A percentile compares a stretch with the other conserved stretches of the same genome.
Conservation (phyloP, 2,888 invertebrate species). For the Eutolmus rufibarbis region DNA sequence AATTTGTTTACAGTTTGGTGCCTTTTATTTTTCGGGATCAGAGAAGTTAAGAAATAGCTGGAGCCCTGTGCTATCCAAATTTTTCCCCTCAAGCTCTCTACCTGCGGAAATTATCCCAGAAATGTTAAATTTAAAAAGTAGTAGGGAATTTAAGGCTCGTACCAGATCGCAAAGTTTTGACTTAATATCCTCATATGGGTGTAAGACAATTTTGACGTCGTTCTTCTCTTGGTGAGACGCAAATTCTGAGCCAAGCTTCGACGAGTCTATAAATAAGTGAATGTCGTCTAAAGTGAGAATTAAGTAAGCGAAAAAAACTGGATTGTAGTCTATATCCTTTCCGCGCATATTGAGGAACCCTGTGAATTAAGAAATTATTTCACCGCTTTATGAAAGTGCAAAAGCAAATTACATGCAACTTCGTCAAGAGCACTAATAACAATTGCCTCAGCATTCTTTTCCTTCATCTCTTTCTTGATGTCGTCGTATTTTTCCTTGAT, state of each 20-base stretch:
- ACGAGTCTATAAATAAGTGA: conserved; percentile 70
- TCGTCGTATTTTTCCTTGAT: conserved; percentile 73
- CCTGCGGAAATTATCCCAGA: conserved; percentile 30
- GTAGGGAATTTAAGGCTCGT: conserved; percentile 13
- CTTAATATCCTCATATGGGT: conserved; percentile 67
- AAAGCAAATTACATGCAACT: conserved; percentile 75
- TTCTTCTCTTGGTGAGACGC: conserved; percentile 68
- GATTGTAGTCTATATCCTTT: conserved; percentile 89
- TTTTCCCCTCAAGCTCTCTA: conserved; percentile 53
- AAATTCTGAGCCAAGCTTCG: conserved; percentile 66
- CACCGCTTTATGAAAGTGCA: neutral
- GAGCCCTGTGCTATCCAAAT: conserved; percentile 68
- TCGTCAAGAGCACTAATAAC: conserved; percentile 87
- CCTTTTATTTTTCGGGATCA: conserved; percentile 54
- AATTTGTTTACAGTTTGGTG: neutral
- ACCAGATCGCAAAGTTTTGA: conserved; percentile 61
- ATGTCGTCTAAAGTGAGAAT: conserved; percentile 68
- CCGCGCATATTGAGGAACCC: conserved; percentile 91
- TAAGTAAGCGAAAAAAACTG: conserved; percentile 84
- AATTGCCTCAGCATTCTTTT: conserved; percentile 70
- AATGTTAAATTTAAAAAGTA: neutral
- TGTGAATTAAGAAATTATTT: conserved; percentile 54
- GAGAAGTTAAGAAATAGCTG: conserved; percentile 64
- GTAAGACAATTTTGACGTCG: conserved; percentile 64
- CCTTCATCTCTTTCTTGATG: conserved; percentile 70